Base-by-base conservation (phyloP, 2,113 vertebrate genomes). In the Sinosuthora webbiana region DNA sequence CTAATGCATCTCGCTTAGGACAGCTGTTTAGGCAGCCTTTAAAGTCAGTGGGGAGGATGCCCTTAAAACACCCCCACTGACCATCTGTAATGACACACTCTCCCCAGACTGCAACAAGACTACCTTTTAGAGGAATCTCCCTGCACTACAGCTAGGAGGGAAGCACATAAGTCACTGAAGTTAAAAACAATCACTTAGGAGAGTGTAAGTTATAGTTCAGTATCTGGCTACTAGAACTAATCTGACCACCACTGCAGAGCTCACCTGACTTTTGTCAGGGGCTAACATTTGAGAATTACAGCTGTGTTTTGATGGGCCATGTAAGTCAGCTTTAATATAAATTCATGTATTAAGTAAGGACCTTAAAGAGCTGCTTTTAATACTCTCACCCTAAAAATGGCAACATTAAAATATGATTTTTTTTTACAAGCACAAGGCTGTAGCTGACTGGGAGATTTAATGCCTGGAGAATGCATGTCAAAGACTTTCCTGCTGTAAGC, bases 1-100 rank as follows among this genome's bases (percentile, higher is more conserved):
- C 31, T 17, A 30, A 52, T 2, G 4, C 7, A 30, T 3, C 59
- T 44, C 0, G 0, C 33, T 62, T 17, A 33, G 57, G 42, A 33
- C 44, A 75, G 56, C 56, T 68, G 6, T n/a, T 76, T 10, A 18
- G 13, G 57, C 65, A 89, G 56, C 60, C 44, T 63, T 56, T 50
- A 18, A 67, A 71, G 64, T 27, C 70, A 67, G 9, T 1, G 35
- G 42, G 50, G 64, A 74, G 70, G 44, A 47, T 44, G 33, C 18
- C 12, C 19, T 87, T 59, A 45, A n/a, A 63, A 24, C 18, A 57
- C 20, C 23, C 35, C 55, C 55, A 64, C 53, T 70, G 64, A 55
- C 24, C 84, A 68, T 33, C 56, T 75, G 52, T 10, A 89, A 73
- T 2, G 59, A 85, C 33, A 63, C 75, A 84, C 42, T 59, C 56